Evolutionary conservation across 2,113 vertebrate species (phyloP).

Genomic region (Nothoprocta pentlandii): DNA sequence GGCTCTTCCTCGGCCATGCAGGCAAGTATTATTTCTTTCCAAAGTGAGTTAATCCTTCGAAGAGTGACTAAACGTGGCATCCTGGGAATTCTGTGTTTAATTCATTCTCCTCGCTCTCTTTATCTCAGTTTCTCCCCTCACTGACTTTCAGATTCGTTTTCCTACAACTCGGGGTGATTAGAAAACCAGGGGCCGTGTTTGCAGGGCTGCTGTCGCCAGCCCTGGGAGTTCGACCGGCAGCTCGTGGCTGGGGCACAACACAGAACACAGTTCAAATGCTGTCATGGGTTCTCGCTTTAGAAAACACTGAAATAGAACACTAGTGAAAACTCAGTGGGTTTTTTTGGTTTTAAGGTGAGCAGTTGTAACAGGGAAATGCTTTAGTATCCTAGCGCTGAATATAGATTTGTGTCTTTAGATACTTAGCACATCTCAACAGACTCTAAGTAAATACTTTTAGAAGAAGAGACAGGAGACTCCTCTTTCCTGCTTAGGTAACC

Average conservation of each 20-base stretch:
- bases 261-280: background rate
- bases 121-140: background rate
- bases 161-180: background rate
- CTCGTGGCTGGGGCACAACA: background rate
- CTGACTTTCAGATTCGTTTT: slow-evolving; percentile 5
- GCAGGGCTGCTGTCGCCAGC: background rate
- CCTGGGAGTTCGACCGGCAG: background rate
- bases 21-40: slow-evolving; percentile 13
- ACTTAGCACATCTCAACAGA: background rate
- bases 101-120: background rate
- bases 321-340: background rate
- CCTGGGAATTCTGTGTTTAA: background rate
- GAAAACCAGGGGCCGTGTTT: background rate
- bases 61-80: background rate
- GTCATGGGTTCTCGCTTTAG: background rate
- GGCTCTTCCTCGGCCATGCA: background rate
- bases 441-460: background rate
- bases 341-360: background rate
- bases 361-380: background rate
- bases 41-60: background rate
- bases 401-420: background rate
- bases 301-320: background rate
- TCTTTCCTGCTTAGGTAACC: background rate
- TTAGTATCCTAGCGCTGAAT: background rate
- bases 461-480: background rate